Base-by-base conservation (phyloP, 2,113 vertebrate species). In the Struthidea cinerea region DNA sequence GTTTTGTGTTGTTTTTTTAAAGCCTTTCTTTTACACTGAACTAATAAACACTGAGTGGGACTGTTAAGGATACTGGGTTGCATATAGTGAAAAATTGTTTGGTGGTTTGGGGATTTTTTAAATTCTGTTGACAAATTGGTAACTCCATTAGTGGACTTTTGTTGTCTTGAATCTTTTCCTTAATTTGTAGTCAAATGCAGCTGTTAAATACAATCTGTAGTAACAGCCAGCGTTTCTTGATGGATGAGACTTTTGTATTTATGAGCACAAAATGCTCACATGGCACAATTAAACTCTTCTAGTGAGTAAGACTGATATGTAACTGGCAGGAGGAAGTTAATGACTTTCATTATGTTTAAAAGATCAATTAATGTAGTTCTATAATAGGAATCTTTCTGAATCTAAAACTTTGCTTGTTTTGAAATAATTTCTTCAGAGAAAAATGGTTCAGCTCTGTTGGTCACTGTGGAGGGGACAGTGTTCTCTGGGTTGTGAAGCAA, bases 131-230 rank as follows among this genome's bases (percentile, higher is more conserved):
- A 32, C 18, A 76, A 13, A 49, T 4, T 3, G 63, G 2, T 76
- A 52, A 37, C 8, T 86, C 35, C 6, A 2, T 42, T 69, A 39
- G 24, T 46, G 37, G 32, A 46, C 39, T 70, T 20, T 2, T 22
- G 6, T 60, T 27, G 13, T 79, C 28, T 60, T 39, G 17, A 69
- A 55, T 69, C 5, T 86, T 60, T 82, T 92, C 37, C n/a, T 80
- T 92, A 70, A 71, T 74, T 64, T 70, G 16, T 42, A 27, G 0
- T 52, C 0, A 3, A 55, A 28, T 2, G 0, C 28, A 74, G 33
- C 10, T 77, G 27, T 50, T 78, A 70, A 70, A 57, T 74, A 46
- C 10, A 39, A 12, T 57, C 42, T 87, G 4, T 57, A 57, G 9
- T 52, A 79, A 33, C 4, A 46, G 15, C 24, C 42, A 44, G 17